Base-by-base conservation (phyloP, 2,797 vertebrate genomes). In the Nyctibius grandis region DNA sequence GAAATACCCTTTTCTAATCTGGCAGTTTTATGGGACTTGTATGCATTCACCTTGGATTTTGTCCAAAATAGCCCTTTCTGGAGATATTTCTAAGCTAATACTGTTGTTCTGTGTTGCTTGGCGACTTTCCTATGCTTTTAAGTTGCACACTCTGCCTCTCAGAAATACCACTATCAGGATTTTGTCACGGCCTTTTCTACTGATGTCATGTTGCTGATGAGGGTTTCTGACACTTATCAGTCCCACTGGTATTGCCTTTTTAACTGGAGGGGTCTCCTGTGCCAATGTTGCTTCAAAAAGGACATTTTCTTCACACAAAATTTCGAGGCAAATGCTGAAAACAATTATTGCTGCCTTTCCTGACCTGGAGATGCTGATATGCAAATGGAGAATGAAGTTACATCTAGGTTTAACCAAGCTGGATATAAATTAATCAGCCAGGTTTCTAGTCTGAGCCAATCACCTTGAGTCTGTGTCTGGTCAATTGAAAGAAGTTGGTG, bases 1-100 rank as follows among this genome's bases (percentile, higher is more conserved):
- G 50, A 95, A 95, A 93, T 85, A 88, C 57, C 63, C 85, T 78
- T 65, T n/a, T 38, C 70, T 57, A 9, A 78, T 95, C 67, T 76
- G 75, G 31, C 54, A 0, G 0, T 82, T 92, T 85, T 76, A 53
- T 76, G 89, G 81, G 65, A 64, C 21, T 38, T 76, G 19, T 29
- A 23, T 31, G 5, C 53, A 2, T 91, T 89, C 72, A 42, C 57
- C 61, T 91, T 60, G 89, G 93, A 72, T 72, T 33, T 65, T n/a
- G 5, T 44, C 89, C 87, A 38, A 60, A 29, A 25, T 36, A 16
- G 56, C 89, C 33, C 74, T 60, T 84, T 60, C 56, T 29, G 3
- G 61, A 92, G 84, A 33, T 38, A 28, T 74, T 93, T 74, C 77
- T 53, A 6, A 67, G 68, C 54, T 11, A 6, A 12, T 15, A 15